phyloP scores from a whole-genome alignment of 2,113 vertebrate genomes.

The Cottus gobio region DNA sequence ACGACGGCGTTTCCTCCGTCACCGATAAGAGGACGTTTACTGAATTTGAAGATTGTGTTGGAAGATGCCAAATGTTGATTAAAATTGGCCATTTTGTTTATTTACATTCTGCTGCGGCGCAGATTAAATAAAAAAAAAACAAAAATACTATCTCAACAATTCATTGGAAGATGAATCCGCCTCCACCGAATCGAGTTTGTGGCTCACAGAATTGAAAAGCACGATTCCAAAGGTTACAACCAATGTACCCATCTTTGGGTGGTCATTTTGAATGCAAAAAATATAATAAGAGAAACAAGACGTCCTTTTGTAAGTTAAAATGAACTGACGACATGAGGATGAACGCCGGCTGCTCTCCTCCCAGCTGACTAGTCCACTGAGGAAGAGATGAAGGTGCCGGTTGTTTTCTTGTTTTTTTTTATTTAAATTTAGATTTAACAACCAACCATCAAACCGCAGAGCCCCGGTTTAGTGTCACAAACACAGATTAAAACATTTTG shows the following conservation, averaged over 20 bases:
- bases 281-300: background rate
- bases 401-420: too few species aligned
- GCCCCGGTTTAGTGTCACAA: too few species aligned
- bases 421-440: too few species aligned
- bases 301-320: background rate
- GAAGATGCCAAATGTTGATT: conserved; percentile 21
- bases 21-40: conserved; percentile 56
- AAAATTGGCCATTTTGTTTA: background rate
- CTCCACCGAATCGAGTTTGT: background rate
- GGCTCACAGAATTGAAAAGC: background rate
- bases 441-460: too few species aligned
- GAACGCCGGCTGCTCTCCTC: too few species aligned
- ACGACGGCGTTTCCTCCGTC: conserved; percentile 50
- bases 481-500: too few species aligned
- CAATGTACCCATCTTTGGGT: background rate
- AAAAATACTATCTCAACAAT: background rate
- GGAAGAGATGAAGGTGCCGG: too few species aligned
- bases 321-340: background rate
- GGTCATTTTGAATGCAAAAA: background rate
- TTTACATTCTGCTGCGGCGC: background rate
- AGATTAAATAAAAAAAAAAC: background rate
- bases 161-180: background rate
- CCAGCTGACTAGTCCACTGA: too few species aligned
- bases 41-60: conserved; percentile 33
- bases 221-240: background rate